These are phyloP conservation scores for Tetropium fuscum DNA, from an alignment of 2,888 invertebrate genomes.

Conservation along the genomic window DNA sequence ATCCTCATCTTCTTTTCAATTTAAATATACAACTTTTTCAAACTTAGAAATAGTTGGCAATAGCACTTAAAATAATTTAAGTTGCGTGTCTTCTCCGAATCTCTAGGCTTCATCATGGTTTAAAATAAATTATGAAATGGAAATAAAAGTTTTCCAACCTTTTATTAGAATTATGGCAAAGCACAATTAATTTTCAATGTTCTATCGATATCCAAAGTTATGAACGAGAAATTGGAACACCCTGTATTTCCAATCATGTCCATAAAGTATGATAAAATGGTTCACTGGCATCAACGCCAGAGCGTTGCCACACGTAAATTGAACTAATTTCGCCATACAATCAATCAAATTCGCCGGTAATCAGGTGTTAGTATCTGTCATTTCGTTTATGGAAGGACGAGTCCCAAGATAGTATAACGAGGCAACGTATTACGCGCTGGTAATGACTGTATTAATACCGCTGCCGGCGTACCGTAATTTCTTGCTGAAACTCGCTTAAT, in stretches of 20 bases:
- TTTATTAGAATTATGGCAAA: too few species aligned
- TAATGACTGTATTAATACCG: constrained; percentile 63
- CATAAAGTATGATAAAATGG: constrained; percentile 15
- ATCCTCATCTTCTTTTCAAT: too few species aligned
- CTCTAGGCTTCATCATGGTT: too few species aligned
- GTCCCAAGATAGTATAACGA: constrained; percentile 35
- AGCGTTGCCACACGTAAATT: constrained; percentile 17
- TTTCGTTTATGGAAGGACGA: constrained; percentile 51
- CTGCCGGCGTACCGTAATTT: constrained; percentile 61
- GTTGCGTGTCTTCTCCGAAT: too few species aligned
- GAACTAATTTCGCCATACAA: constrained; percentile 44
- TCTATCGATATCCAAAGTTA: too few species aligned
- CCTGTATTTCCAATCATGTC: constrained; percentile 1
- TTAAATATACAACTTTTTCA: too few species aligned
- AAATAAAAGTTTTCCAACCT: too few species aligned
- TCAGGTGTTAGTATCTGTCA: constrained; percentile 60
- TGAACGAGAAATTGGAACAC: too few species aligned
- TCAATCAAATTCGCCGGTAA: constrained; percentile 60
- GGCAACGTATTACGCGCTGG: constrained; percentile 42
- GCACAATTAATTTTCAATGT: too few species aligned
- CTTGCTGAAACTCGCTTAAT: constrained; percentile 64
- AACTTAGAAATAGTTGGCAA: too few species aligned
- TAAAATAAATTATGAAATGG: too few species aligned
- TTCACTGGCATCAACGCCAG: not conserved
- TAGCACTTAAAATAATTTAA: too few species aligned